Evolutionary conservation across 2,888 invertebrate genomes (phyloP).

Genomic region (Drosophila parthenogenetica): DNA sequence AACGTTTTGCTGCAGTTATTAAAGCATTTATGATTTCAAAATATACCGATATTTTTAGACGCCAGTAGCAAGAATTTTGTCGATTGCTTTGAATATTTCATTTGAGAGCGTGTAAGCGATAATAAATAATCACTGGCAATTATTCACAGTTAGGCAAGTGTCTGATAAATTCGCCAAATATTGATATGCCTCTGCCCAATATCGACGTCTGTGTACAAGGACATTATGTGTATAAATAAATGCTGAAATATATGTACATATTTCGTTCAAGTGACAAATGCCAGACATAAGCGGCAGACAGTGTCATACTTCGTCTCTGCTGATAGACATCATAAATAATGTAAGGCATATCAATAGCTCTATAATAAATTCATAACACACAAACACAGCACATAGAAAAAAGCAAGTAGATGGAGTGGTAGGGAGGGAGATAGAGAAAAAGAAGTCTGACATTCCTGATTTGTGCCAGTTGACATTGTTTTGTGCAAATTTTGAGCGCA

Average conservation of each 20-base stretch:
- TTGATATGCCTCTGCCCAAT: conserved; percentile 32
- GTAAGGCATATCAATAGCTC: conserved; percentile 60
- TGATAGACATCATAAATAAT: conserved; percentile 70
- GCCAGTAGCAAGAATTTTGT: not conserved
- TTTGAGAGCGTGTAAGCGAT: conserved; percentile 22
- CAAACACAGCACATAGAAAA: conserved; percentile 14
- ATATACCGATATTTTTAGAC: conserved; percentile 18
- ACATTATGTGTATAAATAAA: conserved; percentile 34
- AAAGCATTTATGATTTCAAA: conserved; percentile 31
- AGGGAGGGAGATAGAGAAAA: too few relatives aligned
- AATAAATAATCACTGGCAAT: conserved; percentile 62
- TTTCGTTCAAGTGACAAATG: conserved; percentile 59
- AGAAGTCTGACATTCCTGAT: conserved; percentile 3
- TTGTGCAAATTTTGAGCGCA: not conserved
- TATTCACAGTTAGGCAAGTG: conserved; percentile 53
- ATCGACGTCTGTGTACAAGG: conserved; percentile 20
- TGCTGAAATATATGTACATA: conserved; percentile 57
- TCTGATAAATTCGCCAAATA: conserved; percentile 37
- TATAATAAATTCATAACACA: conserved; percentile 67
- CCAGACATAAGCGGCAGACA: conserved; percentile 35
- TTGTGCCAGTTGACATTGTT: conserved; percentile 14
- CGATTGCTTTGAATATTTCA: conserved; percentile 23
- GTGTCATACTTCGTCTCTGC: conserved; percentile 32
- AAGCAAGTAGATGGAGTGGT: not conserved
- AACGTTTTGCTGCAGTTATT: conserved; percentile 39